Evolutionary conservation across 2,797 vertebrate genomes (phyloP), one percentile per base, ranked within the genome.

Genomic region (Galago senegalensis): DNA sequence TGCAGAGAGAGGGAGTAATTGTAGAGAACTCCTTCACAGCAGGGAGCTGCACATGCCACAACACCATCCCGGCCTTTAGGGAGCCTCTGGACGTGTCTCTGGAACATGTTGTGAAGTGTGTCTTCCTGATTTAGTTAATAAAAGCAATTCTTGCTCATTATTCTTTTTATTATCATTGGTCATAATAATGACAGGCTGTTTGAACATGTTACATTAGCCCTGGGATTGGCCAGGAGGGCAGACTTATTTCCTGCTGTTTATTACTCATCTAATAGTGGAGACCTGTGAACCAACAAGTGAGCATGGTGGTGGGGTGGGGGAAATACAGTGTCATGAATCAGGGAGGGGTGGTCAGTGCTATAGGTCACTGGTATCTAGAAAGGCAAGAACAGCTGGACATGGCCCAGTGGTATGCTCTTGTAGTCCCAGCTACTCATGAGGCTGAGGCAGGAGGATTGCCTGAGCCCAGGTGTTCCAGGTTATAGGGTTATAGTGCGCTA

Each of bases 81-180:
- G 56, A 49, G 88, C 67, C 87, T 86, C 92, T 58, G 3, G 43
- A 56, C 12, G 17, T 76, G 73, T 53, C 93, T 93, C 63, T 16
- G n/a, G 93, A 95, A 92, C 95, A 65, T 89, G 94, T 85, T 89
- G 94, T 79, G 85, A 96, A 92, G 91, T 77, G 88, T 25, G 61
- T 72, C 93, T 93, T 93, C 92, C 86, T 89, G 96, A 95, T 97
- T 96, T 95, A 94, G 91, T 97, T 96, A 96, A 96, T 98, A 97
- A 96, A 97, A 96, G 96, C 95, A 97, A 94, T 97, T 94, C 96
- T 61, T 94, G 67, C 96, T 97, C 89, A 91, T 98, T 97, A 98
- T 82, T 97, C 37, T 80, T 95, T 95, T 93, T 96, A 95, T 97
- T 96, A 97, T 94, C 96, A 89, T 92, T 46, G 89, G 93, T 91